Conservation (phyloP, 1,140 invertebrate species). For the Potamilus streckersoni region DNA sequence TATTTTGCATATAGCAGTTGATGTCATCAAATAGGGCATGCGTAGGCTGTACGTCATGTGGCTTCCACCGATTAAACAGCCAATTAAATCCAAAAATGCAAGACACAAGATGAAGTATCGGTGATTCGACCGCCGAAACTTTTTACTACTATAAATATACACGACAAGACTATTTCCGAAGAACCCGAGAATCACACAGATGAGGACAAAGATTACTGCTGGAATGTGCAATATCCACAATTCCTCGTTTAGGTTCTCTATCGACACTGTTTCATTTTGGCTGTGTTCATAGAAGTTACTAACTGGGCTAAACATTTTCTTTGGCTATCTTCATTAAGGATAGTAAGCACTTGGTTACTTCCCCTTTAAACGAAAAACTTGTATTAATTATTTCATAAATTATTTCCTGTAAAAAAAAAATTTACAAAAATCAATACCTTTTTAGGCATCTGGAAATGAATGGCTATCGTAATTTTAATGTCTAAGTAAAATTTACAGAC, state of each 20-base stretch:
- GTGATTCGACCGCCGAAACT: constrained; percentile 22
- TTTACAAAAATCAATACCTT: too few species aligned
- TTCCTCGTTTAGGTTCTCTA: constrained; percentile 24
- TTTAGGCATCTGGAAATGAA: too few species aligned
- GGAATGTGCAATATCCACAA: constrained; percentile 18
- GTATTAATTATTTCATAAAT: too few species aligned
- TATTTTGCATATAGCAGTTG: constrained; percentile 15
- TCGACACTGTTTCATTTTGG: constrained; percentile 4
- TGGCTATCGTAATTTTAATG: too few species aligned
- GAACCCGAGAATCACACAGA: constrained; percentile 14
- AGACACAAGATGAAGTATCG: constrained; percentile 26
- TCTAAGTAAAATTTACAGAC: too few species aligned
- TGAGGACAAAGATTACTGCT: constrained; percentile 11
- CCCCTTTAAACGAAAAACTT: too few species aligned
- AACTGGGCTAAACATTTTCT: too few species aligned
- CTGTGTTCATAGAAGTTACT: neutral
- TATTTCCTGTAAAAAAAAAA: too few species aligned
- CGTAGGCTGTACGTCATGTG: constrained; percentile 17
- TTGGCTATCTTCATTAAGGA: too few species aligned
- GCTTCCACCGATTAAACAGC: constrained; percentile 20
- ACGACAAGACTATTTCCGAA: constrained; percentile 22
- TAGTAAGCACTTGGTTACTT: too few species aligned
- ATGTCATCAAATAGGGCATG: constrained; percentile 26
- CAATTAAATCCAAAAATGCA: constrained; percentile 15
- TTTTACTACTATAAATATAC: constrained; percentile 13